These are phyloP conservation scores for Prinia subflava DNA, from an alignment of 2,113 vertebrate genomes.

Conservation along the genomic window DNA sequence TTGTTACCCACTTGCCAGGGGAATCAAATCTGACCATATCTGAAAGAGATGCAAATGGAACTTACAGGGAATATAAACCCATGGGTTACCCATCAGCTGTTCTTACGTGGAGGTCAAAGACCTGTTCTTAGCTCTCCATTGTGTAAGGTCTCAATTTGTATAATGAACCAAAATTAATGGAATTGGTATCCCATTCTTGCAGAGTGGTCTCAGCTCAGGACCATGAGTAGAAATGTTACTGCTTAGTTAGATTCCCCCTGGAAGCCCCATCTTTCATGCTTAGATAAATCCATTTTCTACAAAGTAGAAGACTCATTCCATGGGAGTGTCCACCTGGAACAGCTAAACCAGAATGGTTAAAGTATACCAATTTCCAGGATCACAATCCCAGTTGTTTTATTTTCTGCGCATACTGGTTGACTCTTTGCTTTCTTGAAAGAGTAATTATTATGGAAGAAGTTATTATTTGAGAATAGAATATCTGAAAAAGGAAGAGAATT, in stretches of 20 bases:
- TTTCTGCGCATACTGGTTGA: neutral
- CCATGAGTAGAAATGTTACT: neutral
- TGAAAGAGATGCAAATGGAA: neutral
- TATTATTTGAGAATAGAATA: neutral
- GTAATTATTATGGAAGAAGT: neutral
- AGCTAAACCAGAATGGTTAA: neutral
- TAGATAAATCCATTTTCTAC: neutral
- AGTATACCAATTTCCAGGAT: neutral
- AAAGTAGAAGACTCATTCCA: neutral
- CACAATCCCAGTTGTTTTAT: neutral
- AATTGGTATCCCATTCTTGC: neutral
- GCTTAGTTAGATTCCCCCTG: neutral
- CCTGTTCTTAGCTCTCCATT: neutral
- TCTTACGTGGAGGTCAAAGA: neutral
- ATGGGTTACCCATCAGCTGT: neutral
- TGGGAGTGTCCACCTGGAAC: neutral
- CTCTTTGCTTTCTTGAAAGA: neutral
- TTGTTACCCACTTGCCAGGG: neutral
- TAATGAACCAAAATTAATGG: neutral
- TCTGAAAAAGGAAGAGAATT: neutral
- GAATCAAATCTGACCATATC: neutral
- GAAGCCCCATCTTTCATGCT: neutral
- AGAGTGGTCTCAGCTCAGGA: neutral
- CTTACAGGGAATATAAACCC: neutral
- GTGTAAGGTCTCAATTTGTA: neutral